Evolutionary conservation across 2,888 invertebrate species (phyloP).

Genomic region (Temnothorax ravouxi): DNA sequence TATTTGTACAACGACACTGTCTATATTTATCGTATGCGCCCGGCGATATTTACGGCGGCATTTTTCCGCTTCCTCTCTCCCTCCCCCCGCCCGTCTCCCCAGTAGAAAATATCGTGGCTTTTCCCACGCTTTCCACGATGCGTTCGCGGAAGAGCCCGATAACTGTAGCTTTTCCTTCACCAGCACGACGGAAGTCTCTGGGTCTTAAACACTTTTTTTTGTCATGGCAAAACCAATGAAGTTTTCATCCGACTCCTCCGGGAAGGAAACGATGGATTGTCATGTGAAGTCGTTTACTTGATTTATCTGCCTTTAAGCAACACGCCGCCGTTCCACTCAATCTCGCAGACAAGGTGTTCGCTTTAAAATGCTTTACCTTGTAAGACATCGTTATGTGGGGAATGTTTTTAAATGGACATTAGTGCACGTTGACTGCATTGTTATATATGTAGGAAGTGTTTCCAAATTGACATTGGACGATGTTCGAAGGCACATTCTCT

Average conservation of each 20-base stretch:
- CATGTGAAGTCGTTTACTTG: slow-evolving; percentile 57
- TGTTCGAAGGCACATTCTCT: not conserved
- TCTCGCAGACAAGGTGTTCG: slow-evolving; percentile 37
- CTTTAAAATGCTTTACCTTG: slow-evolving; percentile 22
- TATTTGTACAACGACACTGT: slow-evolving; percentile 43
- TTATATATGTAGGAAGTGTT: not conserved
- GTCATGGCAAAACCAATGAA: not conserved
- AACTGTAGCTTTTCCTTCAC: not conserved
- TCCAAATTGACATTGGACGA: not conserved
- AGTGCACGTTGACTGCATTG: not conserved
- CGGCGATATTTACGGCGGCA: slow-evolving; percentile 11
- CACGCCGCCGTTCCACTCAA: slow-evolving; percentile 49
- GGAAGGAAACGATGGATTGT: slow-evolving; percentile 58
- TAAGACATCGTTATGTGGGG: not conserved
- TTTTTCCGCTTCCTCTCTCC: not conserved
- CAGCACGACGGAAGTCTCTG: not conserved
- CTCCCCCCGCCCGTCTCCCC: not conserved
- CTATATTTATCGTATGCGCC: slow-evolving; percentile 23
- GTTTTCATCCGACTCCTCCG: not conserved
- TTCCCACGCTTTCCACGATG: slow-evolving; percentile 14
- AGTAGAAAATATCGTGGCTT: slow-evolving; percentile 10
- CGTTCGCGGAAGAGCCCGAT: not conserved
- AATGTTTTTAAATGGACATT: not conserved
- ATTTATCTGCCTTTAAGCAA: slow-evolving; percentile 68
- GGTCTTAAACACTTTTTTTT: slow-evolving; percentile 22